Evolutionary conservation across 2,113 vertebrate species (phyloP), one percentile per base, ranked within the genome.

Genomic region (Amazona vittata): DNA sequence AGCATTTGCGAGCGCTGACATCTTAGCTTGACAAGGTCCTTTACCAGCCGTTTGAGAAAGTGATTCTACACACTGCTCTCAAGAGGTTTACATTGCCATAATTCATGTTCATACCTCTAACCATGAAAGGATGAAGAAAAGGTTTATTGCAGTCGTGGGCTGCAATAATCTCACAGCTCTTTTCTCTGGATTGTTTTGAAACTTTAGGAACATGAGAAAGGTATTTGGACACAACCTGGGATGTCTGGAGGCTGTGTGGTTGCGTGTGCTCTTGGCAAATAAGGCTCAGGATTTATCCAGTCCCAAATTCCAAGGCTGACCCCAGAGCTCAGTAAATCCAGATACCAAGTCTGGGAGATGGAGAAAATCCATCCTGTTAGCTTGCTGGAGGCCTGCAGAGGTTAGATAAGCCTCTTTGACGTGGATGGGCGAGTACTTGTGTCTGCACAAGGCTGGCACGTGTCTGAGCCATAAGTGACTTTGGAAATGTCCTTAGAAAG

Each of bases 71-170:
- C 14, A 68, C 67, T 43, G 86, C 78, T 91, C 89, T 96, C 64
- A 12, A 90, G 82, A 55, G 64, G 31, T 86, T 95, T 91, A 47
- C 77, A 29, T 6, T 64, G 73, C 86, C 67, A 5, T 94, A 90
- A 96, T 78, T 97, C 96, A 92, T 29, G 64, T 52, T 90, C 91
- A 11, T 59, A 41, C 71, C 94, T 85, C 92, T 87, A 78, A 85
- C 97, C 96, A 96, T 94, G 96, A 97, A 97, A 96, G 96, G 97
- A 97, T 71, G 93, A 89, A 96, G 78, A 84, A 43, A 86, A 83
- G 39, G 88, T 96, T 97, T 96, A 97, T 91, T 91, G 90, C 79
- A 74, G 93, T 25, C 9, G 4, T 41, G 62, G 47, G n/a, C 89
- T 47, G 60, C 79, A 77, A 57, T 77, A 78, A 47, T 49, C 84